Evolutionary conservation across 1,140 invertebrate genomes (phyloP), one percentile per base, ranked within the genome.

Genomic region (Amphibalanus amphitrite): DNA sequence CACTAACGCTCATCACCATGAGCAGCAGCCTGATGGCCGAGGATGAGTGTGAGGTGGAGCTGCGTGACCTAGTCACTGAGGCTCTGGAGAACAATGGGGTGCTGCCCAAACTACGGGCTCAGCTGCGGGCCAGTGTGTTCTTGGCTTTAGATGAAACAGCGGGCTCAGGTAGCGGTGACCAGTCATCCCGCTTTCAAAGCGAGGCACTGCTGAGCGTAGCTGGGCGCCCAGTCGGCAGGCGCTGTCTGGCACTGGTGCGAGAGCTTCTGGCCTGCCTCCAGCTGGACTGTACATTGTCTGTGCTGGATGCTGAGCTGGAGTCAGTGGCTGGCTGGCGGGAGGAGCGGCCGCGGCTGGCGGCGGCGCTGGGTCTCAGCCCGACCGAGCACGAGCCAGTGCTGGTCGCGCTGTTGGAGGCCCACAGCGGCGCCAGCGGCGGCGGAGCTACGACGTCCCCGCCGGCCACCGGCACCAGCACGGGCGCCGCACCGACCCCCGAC

Each of bases 111-210:
- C 20, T 67, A 3, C 65, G 65, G n/a, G 65, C 65, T 10, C 65
- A 67, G 65, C 65, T 67, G n/a, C 65, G 65, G n/a, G 65, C 65
- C 65, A 67, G 65, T 67, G 65, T 67, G 10, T 67, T 67, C 28
- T 26, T 67, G 17, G 65, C 65, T 10, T 26, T 67, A 10, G 65
- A 67, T 28, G 65, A 67, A 8, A 59, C 47, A 1, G 47, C 13
- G 10, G 13, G 47, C 1, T 20, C 47, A 20, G 47, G 47, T 20
- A 20, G 47, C 47, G 33, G 33, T 38, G 47, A 59, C 47, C 47
- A 59, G 47, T 13, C 47, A 3, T 20, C 10, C 6, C 20, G 47
- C 6, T 59, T 59, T 20, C 13, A 59, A 20, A 59, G 20, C 47
- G 20, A 13, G 6, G 47, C 17, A 20, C 47, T 59, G 47, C 47